Conservation (phyloP, 2,888 invertebrate genomes). For the Hypercompe scribonia region DNA sequence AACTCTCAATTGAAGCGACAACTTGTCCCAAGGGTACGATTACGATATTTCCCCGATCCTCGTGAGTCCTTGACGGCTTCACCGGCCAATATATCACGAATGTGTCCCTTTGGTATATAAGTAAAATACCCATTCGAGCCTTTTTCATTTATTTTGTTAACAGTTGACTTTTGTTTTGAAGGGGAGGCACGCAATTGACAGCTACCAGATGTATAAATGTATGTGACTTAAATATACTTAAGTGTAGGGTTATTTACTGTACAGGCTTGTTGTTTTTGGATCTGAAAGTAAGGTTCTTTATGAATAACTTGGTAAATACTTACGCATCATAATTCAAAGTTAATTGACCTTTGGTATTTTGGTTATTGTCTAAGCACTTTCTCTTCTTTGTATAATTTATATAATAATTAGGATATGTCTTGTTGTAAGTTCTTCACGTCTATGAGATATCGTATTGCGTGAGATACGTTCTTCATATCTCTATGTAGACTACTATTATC, state of each 20-base stretch:
- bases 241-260: background rate
- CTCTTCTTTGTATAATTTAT: background rate
- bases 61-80: slow-evolving; percentile 31
- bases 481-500: too few relatives aligned
- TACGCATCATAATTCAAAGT: too few relatives aligned
- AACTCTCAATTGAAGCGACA: slow-evolving; percentile 51
- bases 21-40: slow-evolving; percentile 55
- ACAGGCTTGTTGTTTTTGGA: background rate
- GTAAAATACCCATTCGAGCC: slow-evolving; percentile 15
- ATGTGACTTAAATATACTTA: background rate
- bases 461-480: too few relatives aligned
- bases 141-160: slow-evolving; percentile 7
- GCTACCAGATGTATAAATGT: background rate
- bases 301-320: background rate
- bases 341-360: too few relatives aligned
- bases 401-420: background rate
- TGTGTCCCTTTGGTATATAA: slow-evolving; percentile 42
- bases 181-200: too few relatives aligned
- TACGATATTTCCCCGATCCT: slow-evolving; percentile 45
- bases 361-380: background rate
- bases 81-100: slow-evolving; percentile 48
- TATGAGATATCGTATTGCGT: too few relatives aligned
- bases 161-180: background rate
- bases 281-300: background rate
- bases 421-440: background rate